Evolutionary conservation across 2,113 vertebrate species (phyloP), one percentile per base, ranked within the genome.

Genomic region (Vombatus ursinus): DNA sequence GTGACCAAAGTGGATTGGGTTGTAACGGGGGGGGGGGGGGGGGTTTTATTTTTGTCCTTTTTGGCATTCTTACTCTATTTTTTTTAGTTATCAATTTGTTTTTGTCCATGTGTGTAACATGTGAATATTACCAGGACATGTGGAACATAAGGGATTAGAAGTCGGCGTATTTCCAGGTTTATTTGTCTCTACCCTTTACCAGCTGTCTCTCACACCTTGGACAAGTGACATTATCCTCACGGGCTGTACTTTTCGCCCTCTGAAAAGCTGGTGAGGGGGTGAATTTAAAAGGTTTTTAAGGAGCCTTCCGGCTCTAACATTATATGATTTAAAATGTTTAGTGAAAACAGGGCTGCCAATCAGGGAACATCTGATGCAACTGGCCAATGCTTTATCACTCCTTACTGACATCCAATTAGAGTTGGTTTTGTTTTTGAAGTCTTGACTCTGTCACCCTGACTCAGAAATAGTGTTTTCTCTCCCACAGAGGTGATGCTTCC

Each of bases 81-180:
- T 94, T 61, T n/a, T n/a, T 50, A 26, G 47, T 90, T 94, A 31
- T 14, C 77, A 31, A 47, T 54, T 94, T 90, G 50, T 37, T 89
- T 95, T 93, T 94, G 48, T 53, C 90, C 14, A 50, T 91, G 50
- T 44, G 53, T 44, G 3, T 84, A 68, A 26, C 94, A 84, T 90
- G 91, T 54, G 7, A 31, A 91, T 93, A 91, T 37, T 94, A 84
- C 16, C 31, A 52, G 90, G 95, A 53, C 77, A 8, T 91, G 26
- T 53, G 28, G 95, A 94, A 90, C 52, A 95, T 91, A 49, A 11
- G 51, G 57, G 12, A 51, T 52, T 92, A 93, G n/a, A 92, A 1
- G 10, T 68, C 57, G 31, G 54, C 26, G 9, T 61, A 61, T 7
- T 7, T 12, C 16, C 68, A 44, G 19, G 2, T 44, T 84, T 44